These are phyloP conservation scores for Dissostichus mawsoni DNA, from an alignment of 2,113 vertebrate species.

Conservation along the genomic window DNA sequence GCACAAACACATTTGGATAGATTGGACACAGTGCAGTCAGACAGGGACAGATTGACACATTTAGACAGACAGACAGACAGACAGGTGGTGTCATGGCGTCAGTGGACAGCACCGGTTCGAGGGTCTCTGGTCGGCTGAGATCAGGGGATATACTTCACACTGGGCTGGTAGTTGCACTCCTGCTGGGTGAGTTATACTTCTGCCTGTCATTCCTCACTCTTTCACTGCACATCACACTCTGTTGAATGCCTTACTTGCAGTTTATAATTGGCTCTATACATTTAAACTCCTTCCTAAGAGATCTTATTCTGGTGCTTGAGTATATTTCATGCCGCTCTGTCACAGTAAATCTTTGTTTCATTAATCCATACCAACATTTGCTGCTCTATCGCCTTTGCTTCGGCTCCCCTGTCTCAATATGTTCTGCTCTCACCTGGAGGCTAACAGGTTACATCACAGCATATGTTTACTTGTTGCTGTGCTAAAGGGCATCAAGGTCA, in stretches of 20 bases:
- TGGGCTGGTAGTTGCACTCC: conserved; percentile 68
- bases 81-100: conserved; percentile 75
- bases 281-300: conserved; percentile 15
- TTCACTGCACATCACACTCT: not conserved
- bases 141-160: conserved; percentile 74
- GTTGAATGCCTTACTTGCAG: not conserved
- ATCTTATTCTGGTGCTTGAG: not conserved
- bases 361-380: not conserved
- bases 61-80: conserved; percentile 29
- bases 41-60: conserved; percentile 34
- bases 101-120: conserved; percentile 66
- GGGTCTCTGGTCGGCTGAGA: conserved; percentile 64
- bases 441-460: conserved; percentile 28
- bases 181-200: conserved; percentile 76
- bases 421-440: conserved; percentile 3
- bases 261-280: not conserved
- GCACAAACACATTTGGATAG: conserved; percentile 22
- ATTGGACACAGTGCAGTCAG: conserved; percentile 33
- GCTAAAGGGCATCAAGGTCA: conserved; percentile 42
- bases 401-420: not conserved
- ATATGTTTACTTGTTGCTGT: conserved; percentile 41
- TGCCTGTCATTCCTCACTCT: conserved; percentile 32
- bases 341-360: conserved; percentile 35
- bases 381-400: conserved; percentile 1
- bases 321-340: not conserved